Conservation (phyloP, 2,888 invertebrate species). For the Linnaemya vulpina region DNA sequence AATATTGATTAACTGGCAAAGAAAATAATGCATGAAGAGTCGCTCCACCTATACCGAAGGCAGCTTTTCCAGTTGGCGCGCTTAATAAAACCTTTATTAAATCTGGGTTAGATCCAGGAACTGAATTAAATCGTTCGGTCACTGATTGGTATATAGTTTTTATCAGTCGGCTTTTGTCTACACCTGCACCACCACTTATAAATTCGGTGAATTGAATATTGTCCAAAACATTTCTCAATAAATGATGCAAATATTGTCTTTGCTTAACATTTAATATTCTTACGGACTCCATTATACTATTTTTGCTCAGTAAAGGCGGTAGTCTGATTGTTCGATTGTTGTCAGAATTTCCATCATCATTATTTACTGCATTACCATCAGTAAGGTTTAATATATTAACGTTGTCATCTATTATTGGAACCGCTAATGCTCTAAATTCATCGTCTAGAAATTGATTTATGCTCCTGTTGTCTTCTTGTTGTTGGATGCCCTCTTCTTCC, state of each 20-base stretch:
- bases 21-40: no score
- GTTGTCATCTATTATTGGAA: slow-evolving; percentile 36
- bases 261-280: slow-evolving; percentile 39
- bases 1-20: no score
- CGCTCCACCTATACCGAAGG: no score
- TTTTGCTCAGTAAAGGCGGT: slow-evolving; percentile 11
- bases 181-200: slow-evolving; percentile 65
- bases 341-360: neutral
- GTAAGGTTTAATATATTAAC: slow-evolving; percentile 25
- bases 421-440: slow-evolving; percentile 43
- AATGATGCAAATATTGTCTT: slow-evolving; percentile 42
- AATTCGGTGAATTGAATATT: no score
- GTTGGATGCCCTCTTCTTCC: neutral
- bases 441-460: slow-evolving; percentile 36
- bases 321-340: slow-evolving; percentile 25
- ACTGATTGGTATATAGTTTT: slow-evolving; percentile 51
- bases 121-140: slow-evolving; percentile 33
- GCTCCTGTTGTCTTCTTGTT: slow-evolving; percentile 8
- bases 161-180: slow-evolving; percentile 47
- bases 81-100: slow-evolving; percentile 44
- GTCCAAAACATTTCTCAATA: slow-evolving; percentile 40
- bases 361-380: slow-evolving; percentile 1
- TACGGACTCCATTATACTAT: neutral
- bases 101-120: slow-evolving; percentile 43
- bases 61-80: no score